phyloP scores from a whole-genome alignment of 2,113 vertebrate genomes.

The Axis porcinus region DNA sequence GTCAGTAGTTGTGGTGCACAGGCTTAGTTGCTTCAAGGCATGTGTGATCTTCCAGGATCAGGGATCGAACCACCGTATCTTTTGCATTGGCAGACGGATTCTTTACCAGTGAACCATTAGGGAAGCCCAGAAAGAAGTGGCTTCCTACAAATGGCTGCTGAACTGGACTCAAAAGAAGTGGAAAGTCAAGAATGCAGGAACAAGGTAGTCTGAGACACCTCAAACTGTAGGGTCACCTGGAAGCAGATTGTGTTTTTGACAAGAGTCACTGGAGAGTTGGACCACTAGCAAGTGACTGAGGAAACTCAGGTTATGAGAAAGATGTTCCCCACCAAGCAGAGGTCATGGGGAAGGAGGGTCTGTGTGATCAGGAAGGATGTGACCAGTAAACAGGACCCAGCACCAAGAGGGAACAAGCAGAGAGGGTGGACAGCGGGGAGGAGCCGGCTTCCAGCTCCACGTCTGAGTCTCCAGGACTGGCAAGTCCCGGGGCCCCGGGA shows the following conservation, averaged over 20 bases:
- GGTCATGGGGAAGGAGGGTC: background rate
- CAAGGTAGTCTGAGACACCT: background rate
- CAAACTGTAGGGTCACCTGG: background rate
- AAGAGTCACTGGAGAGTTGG: background rate
- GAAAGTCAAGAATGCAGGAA: background rate
- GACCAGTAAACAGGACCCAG: no score
- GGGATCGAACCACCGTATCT: no score
- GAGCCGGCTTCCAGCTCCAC: background rate
- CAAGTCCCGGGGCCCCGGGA: background rate
- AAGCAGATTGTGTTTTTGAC: background rate
- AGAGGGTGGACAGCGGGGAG: background rate
- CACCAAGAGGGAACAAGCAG: background rate
- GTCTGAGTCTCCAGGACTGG: background rate
- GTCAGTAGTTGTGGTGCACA: no score
- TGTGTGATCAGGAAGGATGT: conserved; percentile 37
- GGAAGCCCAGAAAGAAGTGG: no score
- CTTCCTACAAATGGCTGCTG: background rate
- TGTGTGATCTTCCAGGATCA: no score
- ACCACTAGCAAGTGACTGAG: background rate
- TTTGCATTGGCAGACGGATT: no score
- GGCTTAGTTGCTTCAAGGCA: no score
- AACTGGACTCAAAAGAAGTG: background rate
- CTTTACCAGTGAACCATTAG: no score
- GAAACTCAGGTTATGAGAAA: background rate
- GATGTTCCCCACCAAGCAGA: background rate